Base-by-base conservation (phyloP, 2,797 vertebrate genomes). In the Pangasius krempfi region DNA sequence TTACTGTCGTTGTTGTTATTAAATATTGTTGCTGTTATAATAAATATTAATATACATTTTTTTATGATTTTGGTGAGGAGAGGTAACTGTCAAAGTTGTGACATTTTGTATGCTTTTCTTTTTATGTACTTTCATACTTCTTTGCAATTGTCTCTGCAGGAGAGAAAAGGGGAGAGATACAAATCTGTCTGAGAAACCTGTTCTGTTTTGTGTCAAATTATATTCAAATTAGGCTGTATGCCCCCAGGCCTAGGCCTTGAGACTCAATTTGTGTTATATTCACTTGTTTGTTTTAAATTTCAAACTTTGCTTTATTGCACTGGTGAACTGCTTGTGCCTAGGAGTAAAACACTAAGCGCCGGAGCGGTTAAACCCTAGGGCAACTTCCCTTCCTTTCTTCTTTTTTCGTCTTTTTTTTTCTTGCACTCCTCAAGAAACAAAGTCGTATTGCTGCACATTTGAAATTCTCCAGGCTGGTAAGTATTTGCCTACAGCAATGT, bases 241-340 rank as follows among this genome's bases (percentile, higher is more conserved):
- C 73, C 84, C 68, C 30, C n/a, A 84, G 76, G 72, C 25, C 66
- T 72, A 68, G 62, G 54, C 85, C 89, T n/a, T 16, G 87, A 87
- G 80, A 86, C 68, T 87, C 56, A 72, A 18, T 56, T 66, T 72
- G 50, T 58, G 37, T 86, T 68, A 58, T 30, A 1, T 87, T 76
- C 47, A 70, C n/a, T 73, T 78, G 82, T 90, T 86, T 86, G 52
- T 81, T 90, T 88, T 54, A 72, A 84, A 84, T 64, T 82, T 79
- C 87, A 82, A 81, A 58, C 79, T 88, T 33, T 18, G n/a, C 84
- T 91, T 54, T 88, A 84, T 87, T 89, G 83, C 60, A 73, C 62
- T 64, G 60, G 89, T 85, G 87, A 68, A 62, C 86, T 83, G 78
- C 81, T 58, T 72, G 40, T 64, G 79, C 68, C 56, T 75, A n/a